phyloP scores from a whole-genome alignment of 2,888 invertebrate species.

The Empis stercorea region DNA sequence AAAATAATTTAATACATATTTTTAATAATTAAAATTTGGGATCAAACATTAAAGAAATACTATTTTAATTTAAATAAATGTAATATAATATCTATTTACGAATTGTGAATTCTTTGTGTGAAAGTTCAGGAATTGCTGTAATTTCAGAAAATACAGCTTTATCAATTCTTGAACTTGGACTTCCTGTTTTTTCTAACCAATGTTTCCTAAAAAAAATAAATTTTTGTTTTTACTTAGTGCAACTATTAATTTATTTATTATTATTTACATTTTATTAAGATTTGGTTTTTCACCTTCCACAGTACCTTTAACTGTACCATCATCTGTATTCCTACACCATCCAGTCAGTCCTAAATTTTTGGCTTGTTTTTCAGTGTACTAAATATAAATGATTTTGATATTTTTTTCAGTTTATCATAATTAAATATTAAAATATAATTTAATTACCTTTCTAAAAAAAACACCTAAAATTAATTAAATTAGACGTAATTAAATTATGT shows the following conservation, averaged over 20 bases:
- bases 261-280: constrained; percentile 40
- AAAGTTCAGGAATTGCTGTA: constrained; percentile 41
- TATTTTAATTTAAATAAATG: not conserved
- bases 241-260: not conserved
- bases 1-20: no score
- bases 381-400: no score
- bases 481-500: not conserved
- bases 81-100: constrained; percentile 18
- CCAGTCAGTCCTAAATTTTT: constrained; percentile 42
- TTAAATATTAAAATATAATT: no score
- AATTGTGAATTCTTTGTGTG: constrained; percentile 41
- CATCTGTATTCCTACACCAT: constrained; percentile 48
- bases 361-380: constrained; percentile 29
- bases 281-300: constrained; percentile 40
- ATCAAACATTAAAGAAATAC: not conserved
- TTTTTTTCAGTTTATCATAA: no score
- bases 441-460: constrained; percentile 21
- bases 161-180: constrained; percentile 61
- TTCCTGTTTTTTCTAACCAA: constrained; percentile 50
- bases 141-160: constrained; percentile 57
- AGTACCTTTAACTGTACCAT: constrained; percentile 44
- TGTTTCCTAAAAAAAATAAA: constrained; percentile 23
- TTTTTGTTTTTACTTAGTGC: not conserved
- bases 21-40: no score
- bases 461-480: constrained; percentile 17